Conservation (phyloP, 2,888 invertebrate species). For the Bembecia ichneumoniformis region DNA sequence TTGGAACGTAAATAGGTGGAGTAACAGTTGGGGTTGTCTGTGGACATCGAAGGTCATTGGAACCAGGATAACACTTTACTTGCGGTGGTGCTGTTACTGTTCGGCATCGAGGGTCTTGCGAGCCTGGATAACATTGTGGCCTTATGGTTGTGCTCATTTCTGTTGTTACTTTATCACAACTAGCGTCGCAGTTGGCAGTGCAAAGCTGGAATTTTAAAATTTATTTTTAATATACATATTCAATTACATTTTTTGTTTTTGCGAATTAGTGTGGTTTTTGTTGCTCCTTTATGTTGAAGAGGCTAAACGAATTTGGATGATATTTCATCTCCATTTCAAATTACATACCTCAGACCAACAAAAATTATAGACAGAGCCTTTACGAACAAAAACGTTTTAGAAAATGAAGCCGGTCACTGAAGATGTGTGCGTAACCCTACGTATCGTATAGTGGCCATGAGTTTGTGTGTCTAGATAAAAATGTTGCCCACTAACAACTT, state of each 20-base stretch:
- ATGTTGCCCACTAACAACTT: too few relatives aligned
- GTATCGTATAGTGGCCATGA: too few relatives aligned
- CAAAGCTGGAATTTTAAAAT: conserved; percentile 46
- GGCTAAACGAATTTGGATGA: too few relatives aligned
- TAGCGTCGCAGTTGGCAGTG: conserved; percentile 49
- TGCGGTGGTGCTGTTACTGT: conserved; percentile 25
- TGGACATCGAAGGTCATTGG: conserved; percentile 18
- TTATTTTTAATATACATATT: neutral
- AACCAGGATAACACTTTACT: conserved; percentile 26
- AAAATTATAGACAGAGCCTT: too few relatives aligned
- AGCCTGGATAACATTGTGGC: conserved; percentile 43
- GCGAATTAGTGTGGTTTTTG: too few relatives aligned
- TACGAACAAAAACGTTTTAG: too few relatives aligned
- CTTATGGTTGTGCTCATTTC: conserved; percentile 42
- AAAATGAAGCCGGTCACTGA: too few relatives aligned
- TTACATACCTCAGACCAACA: too few relatives aligned
- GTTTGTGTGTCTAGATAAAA: too few relatives aligned
- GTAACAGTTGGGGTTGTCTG: conserved; percentile 14
- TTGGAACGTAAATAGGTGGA: conserved; percentile 9
- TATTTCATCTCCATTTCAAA: too few relatives aligned
- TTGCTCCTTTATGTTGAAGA: too few relatives aligned
- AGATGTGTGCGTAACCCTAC: too few relatives aligned
- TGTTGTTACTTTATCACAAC: conserved; percentile 36
- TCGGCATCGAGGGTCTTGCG: conserved; percentile 40
- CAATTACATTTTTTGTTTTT: neutral